A percentile compares a stretch with the other conserved stretches of the same genome.
These are phyloP conservation scores for Atrina japonica DNA, from an alignment of 2,888 invertebrate species.

Conservation along the genomic window DNA sequence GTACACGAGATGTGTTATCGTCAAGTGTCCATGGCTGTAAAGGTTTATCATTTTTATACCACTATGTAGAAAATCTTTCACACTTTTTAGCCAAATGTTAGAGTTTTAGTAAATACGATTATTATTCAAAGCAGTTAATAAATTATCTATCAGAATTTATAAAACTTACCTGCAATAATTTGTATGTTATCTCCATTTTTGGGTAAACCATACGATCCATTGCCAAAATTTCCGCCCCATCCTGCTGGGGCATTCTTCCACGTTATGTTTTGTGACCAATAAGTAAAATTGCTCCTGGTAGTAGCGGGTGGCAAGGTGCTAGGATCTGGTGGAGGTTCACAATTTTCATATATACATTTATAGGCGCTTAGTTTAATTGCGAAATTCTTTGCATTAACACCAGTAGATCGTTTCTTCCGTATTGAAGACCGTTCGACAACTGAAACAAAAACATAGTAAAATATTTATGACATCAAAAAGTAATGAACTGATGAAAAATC, in stretches of 20 bases:
- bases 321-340: slow-evolving; percentile 70
- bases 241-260: slow-evolving; percentile 55
- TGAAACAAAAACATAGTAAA: too few relatives aligned
- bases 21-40: too few relatives aligned
- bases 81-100: too few relatives aligned
- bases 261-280: slow-evolving; percentile 54
- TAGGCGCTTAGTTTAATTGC: slow-evolving; percentile 33
- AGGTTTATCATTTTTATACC: too few relatives aligned
- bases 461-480: too few relatives aligned
- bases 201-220: slow-evolving; percentile 55
- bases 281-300: slow-evolving; percentile 37
- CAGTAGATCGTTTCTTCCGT: slow-evolving; percentile 28
- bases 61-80: too few relatives aligned
- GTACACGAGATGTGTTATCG: too few relatives aligned
- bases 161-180: slow-evolving; percentile 58
- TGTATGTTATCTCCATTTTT: slow-evolving; percentile 56
- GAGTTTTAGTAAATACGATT: too few relatives aligned
- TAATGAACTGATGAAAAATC: too few relatives aligned
- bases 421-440: slow-evolving; percentile 13
- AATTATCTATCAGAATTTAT: too few relatives aligned
- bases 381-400: background rate
- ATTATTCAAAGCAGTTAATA: too few relatives aligned
- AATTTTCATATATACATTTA: slow-evolving; percentile 70
- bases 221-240: slow-evolving; percentile 51
- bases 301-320: slow-evolving; percentile 51